Evolutionary conservation across 2,113 vertebrate species (phyloP).

Genomic region (Passerina amoena): DNA sequence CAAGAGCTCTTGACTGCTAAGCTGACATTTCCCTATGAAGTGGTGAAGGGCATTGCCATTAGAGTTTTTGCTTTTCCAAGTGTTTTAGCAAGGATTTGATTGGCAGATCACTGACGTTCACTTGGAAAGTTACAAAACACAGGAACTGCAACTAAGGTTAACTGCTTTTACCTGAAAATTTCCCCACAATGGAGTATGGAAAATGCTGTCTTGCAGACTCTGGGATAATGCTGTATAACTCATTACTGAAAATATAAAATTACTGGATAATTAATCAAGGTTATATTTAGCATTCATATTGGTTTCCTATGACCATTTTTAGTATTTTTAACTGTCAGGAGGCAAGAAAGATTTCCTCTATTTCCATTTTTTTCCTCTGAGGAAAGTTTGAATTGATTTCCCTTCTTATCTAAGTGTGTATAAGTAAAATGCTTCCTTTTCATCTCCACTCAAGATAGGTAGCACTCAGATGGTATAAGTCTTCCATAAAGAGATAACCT

Average conservation of each 20-base stretch:
- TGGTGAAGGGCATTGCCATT: neutral
- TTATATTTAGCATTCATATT: neutral
- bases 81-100: neutral
- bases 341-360: neutral
- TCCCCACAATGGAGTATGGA: neutral
- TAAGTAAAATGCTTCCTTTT: neutral
- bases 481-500: neutral
- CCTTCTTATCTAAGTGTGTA: neutral
- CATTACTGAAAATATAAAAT: neutral
- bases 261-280: neutral
- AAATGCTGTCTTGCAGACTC: neutral
- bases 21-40: neutral
- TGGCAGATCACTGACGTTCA: neutral
- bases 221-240: neutral
- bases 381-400: neutral
- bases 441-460: neutral
- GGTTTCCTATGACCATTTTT: neutral
- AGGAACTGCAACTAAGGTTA: neutral
- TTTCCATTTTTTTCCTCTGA: neutral
- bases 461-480: neutral
- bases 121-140: neutral
- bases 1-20: neutral
- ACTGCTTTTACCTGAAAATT: neutral
- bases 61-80: neutral
- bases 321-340: neutral